phyloP scores from a whole-genome alignment of 2,888 invertebrate genomes.

The Cantharis rustica region DNA sequence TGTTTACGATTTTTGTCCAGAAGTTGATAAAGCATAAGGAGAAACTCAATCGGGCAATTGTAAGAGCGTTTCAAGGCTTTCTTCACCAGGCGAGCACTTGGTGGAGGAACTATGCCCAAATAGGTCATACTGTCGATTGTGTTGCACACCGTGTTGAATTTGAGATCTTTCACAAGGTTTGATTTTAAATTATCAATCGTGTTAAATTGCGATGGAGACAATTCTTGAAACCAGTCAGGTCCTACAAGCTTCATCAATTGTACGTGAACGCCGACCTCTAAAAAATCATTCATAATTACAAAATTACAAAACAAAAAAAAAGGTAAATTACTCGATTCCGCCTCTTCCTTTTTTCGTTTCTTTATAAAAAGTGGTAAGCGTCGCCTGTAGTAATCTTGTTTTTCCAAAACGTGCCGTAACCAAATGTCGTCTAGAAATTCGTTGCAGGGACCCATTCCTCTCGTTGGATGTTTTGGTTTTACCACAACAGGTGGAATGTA shows the following conservation, averaged over 20 bases:
- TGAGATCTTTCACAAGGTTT: conserved; percentile 41
- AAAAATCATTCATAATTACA: conserved; percentile 9
- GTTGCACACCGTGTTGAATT: conserved; percentile 36
- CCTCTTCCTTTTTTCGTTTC: neutral
- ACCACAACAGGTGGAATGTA: conserved; percentile 10
- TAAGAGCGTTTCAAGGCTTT: conserved; percentile 47
- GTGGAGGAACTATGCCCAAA: conserved; percentile 47
- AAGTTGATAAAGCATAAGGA: conserved; percentile 50
- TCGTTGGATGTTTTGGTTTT: neutral
- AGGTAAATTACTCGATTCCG: neutral
- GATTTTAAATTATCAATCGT: conserved; percentile 42
- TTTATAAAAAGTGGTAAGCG: neutral
- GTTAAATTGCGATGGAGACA: conserved; percentile 47
- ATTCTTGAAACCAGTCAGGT: conserved; percentile 53
- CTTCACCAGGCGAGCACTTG: conserved; percentile 39
- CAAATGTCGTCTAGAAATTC: conserved; percentile 45
- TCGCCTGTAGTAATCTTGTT: conserved; percentile 21
- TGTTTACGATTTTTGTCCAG: conserved; percentile 45
- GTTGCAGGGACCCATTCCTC: conserved; percentile 43
- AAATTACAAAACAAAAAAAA: neutral
- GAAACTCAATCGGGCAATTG: conserved; percentile 50
- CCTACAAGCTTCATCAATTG: conserved; percentile 38
- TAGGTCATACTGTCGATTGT: conserved; percentile 43
- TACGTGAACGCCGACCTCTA: conserved; percentile 32
- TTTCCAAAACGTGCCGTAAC: conserved; percentile 30